Evolutionary conservation across 2,888 invertebrate species (phyloP).

Genomic region (Lasioglossum lativentre): DNA sequence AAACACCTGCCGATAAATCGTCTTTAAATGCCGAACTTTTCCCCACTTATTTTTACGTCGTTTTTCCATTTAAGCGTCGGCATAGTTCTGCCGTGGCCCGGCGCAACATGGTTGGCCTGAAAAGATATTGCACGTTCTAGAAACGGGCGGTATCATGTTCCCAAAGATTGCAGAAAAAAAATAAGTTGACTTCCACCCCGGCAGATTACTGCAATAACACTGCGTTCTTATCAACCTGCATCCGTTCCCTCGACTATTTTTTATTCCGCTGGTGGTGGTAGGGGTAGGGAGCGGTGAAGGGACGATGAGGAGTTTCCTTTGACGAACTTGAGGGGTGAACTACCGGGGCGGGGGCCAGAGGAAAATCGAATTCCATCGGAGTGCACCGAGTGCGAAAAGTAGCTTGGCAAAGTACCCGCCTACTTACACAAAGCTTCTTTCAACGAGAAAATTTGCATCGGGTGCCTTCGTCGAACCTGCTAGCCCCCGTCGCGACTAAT

Average conservation of each 20-base stretch:
- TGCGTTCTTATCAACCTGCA: constrained; percentile 1
- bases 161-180: not conserved
- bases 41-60: not conserved
- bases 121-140: not conserved
- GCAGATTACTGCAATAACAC: not conserved
- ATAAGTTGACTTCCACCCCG: not conserved
- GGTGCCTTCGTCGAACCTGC: not conserved
- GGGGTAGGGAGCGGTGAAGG: not conserved
- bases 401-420: constrained; percentile 39
- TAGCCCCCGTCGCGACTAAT: constrained; percentile 50
- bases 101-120: not conserved
- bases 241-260: not conserved
- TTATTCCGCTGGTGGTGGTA: not conserved
- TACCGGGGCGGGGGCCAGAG: not conserved
- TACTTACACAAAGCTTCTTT: constrained; percentile 62
- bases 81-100: not conserved
- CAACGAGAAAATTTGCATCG: constrained; percentile 53
- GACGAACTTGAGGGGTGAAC: constrained; percentile 22
- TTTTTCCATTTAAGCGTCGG: not conserved
- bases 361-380: constrained; percentile 45
- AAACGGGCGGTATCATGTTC: not conserved
- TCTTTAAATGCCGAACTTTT: not conserved
- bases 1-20: not conserved
- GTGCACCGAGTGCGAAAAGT: constrained; percentile 47
- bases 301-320: constrained; percentile 6